phyloP scores from a whole-genome alignment of 1,140 invertebrate genomes.

The Drosophila seguyi region DNA sequence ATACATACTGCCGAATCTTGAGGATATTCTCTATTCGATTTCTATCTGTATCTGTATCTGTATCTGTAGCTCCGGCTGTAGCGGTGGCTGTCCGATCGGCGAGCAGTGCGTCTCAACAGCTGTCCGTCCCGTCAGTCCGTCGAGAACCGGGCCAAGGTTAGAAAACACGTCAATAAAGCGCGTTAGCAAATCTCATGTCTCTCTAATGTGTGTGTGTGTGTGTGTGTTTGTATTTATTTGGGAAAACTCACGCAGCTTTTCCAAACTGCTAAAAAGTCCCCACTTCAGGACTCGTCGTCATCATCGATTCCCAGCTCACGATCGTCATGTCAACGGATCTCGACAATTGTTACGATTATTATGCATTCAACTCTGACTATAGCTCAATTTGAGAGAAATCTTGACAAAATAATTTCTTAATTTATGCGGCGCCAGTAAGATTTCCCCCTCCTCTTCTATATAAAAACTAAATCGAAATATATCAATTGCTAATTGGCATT shows the following conservation, averaged over 20 bases:
- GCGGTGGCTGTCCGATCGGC: constrained; percentile 18
- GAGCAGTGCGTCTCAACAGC: constrained; percentile 51
- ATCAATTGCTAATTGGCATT: constrained; percentile 63
- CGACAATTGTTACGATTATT: constrained; percentile 51
- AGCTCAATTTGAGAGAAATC: constrained; percentile 56
- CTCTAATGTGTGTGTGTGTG: background rate
- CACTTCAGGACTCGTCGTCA: constrained; percentile 43
- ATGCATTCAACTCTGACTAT: constrained; percentile 49
- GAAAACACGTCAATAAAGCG: constrained; percentile 83
- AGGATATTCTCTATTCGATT: constrained; percentile 70
- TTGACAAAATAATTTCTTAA: constrained; percentile 80
- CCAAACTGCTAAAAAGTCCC: constrained; percentile 12
- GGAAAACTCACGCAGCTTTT: constrained; percentile 54
- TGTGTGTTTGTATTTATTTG: constrained; percentile 21
- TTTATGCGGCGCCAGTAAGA: constrained; percentile 60
- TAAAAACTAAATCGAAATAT: constrained; percentile 10
- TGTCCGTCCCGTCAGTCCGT: constrained; percentile 48
- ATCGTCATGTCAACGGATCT: constrained; percentile 59
- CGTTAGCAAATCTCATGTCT: constrained; percentile 56
- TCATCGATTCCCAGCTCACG: constrained; percentile 55
- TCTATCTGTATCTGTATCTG: constrained; percentile 66
- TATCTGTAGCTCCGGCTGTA: constrained; percentile 19
- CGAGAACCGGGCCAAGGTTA: constrained; percentile 84
- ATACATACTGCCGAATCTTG: constrained; percentile 65
- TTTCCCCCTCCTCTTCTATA: background rate